A percentile compares a stretch with the other conserved stretches of the same genome.
Conservation (phyloP, 2,113 vertebrate genomes). For the Desmodus rotundus region DNA sequence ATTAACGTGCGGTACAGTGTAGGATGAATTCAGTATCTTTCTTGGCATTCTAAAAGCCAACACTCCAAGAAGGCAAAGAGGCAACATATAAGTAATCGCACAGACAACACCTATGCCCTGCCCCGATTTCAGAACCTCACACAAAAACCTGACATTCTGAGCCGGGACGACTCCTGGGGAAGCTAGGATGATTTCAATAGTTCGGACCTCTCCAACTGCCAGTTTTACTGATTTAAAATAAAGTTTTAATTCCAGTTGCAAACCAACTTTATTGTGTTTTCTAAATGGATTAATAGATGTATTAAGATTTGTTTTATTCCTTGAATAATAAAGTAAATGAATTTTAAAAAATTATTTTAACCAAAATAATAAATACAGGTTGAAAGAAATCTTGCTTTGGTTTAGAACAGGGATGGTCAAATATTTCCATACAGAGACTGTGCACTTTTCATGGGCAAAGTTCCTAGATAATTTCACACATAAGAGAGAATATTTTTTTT, state of each 20-base stretch:
- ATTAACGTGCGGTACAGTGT: neutral
- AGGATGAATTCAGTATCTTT: neutral
- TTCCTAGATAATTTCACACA: neutral
- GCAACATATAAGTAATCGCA: neutral
- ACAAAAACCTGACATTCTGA: neutral
- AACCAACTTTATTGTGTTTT: neutral
- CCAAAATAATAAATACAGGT: neutral
- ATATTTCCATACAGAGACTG: neutral
- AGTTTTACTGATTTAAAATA: neutral
- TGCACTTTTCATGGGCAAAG: neutral
- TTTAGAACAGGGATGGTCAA: neutral
- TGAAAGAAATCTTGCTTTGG: neutral
- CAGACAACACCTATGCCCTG: neutral
- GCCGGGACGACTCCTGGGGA: neutral
- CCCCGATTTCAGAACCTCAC: neutral
- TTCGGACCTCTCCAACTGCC: neutral
- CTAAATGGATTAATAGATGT: neutral
- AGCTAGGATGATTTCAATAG: neutral
- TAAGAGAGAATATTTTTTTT: neutral
- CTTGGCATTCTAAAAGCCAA: slow-evolving; percentile 8
- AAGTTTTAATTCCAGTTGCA: neutral
- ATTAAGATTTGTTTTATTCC: neutral
- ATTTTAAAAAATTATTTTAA: neutral
- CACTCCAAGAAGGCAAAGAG: neutral
- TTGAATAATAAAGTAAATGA: neutral